Base-by-base conservation (phyloP, 2,888 invertebrate species). In the Agriopis leucophaearia region DNA sequence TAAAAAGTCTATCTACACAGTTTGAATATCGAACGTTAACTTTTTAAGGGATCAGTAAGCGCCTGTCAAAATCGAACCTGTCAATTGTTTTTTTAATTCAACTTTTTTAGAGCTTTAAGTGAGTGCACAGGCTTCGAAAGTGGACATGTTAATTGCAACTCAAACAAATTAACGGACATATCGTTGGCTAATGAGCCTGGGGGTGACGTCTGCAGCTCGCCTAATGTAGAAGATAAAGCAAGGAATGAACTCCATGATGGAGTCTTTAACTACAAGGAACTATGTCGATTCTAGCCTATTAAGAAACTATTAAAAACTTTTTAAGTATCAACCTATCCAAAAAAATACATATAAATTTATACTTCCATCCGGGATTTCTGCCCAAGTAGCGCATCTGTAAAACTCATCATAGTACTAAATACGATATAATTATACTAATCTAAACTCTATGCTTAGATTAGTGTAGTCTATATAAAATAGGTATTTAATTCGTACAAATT, bases 141-240 rank as follows among this genome's bases (percentile, higher is more conserved):
- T 83, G 81, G 91, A 88, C 88, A 88, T 82, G 88, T 89, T 92
- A 91, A 92, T 92, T 91, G 88, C 89, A 89, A 87, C 83, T 89
- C 88, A 90, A 91, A 92, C 88, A 91, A 90, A 89, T 89, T 88
- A 91, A 90, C 87, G 84, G 86, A 85, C 82, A 81, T 89, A 91
- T 90, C 87, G 85, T 77, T 86, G 78, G 87, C 87, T 91, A 91
- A 91, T 91, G 90, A 90, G 87, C 74, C 78, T 60, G 52, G 78
- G 75, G 76, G 79, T 81, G 79, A 73, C 73, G 68, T 73, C 63
- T 72, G 70, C 63, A 68, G 60, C 55, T 67, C 50, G 59, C 63
- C 45, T 67, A 69, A 73, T 71, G 70, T 67, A 56, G 36, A 45
- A 70, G 66, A 71, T 73, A 74, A 72, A 70, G 61, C 52, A 38